phyloP scores from a whole-genome alignment of 2,113 vertebrate genomes.

The Corythoichthys intestinalis region DNA sequence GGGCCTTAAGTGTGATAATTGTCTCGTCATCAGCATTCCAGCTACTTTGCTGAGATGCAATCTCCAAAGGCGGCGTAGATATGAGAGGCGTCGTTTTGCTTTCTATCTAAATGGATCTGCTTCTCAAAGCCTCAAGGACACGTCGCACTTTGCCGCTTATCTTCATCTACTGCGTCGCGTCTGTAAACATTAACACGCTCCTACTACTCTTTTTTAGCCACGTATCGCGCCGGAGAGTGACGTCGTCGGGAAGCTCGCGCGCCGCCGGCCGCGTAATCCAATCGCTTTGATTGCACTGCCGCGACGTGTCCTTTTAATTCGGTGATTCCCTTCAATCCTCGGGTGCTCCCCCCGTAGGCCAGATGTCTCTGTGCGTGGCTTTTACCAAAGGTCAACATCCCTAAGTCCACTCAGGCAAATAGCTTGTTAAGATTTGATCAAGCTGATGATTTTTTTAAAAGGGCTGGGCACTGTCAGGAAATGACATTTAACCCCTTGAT shows the following conservation, averaged over 20 bases:
- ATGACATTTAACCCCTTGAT: constrained; percentile 84
- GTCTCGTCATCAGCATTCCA: constrained; percentile 68
- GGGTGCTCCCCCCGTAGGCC: neutral
- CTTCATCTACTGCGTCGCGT: constrained; percentile 39
- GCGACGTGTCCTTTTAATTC: neutral
- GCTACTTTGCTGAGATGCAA: constrained; percentile 72
- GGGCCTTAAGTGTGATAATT: constrained; percentile 31
- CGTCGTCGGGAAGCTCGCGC: too few species aligned
- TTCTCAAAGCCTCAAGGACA: constrained; percentile 70
- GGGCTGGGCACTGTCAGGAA: constrained; percentile 86
- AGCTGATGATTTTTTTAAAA: constrained; percentile 79
- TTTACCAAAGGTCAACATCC: constrained; percentile 70
- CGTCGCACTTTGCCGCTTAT: constrained; percentile 50
- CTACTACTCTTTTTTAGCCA: neutral
- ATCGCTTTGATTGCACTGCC: neutral
- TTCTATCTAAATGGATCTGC: constrained; percentile 73
- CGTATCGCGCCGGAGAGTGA: neutral
- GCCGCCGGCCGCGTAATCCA: neutral
- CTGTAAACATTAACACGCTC: constrained; percentile 43
- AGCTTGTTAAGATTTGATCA: constrained; percentile 95
- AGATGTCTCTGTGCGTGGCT: constrained; percentile 48
- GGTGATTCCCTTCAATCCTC: neutral
- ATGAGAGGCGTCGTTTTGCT: constrained; percentile 64
- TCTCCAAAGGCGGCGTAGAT: constrained; percentile 68
- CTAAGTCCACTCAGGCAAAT: constrained; percentile 84